Evolutionary conservation across 1,140 invertebrate species (phyloP).

Genomic region (Macrosteles quadrilineatus): DNA sequence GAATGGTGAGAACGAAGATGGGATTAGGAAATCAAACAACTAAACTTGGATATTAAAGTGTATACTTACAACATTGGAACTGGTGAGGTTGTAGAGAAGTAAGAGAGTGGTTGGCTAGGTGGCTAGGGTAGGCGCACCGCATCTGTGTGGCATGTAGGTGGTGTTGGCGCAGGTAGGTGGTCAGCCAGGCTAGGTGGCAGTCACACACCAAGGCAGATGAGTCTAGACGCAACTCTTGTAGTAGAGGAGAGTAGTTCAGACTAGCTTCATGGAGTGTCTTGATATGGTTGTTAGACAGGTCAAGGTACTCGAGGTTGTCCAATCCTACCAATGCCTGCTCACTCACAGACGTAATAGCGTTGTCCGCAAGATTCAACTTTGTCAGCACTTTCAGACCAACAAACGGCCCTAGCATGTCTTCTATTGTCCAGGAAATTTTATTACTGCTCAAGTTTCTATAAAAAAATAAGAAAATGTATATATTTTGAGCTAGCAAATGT

Average conservation of each 20-base stretch:
- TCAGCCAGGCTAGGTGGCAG: conserved; percentile 78
- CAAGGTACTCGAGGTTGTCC: conserved; percentile 64
- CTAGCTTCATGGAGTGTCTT: conserved; percentile 80
- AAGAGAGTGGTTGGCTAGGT: conserved; percentile 66
- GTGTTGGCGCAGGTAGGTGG: conserved; percentile 62
- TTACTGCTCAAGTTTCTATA: conserved; percentile 78
- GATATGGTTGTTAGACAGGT: conserved; percentile 78
- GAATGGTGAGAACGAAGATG: too few relatives aligned
- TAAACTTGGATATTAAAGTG: too few relatives aligned
- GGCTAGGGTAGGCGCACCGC: conserved; percentile 76
- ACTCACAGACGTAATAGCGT: conserved; percentile 85
- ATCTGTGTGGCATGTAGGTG: conserved; percentile 52
- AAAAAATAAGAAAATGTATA: conserved; percentile 42
- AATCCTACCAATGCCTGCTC: conserved; percentile 81
- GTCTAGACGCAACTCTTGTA: conserved; percentile 66
- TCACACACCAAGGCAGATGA: conserved; percentile 79
- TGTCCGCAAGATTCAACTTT: conserved; percentile 72
- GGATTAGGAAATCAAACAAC: too few relatives aligned
- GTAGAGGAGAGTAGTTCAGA: conserved; percentile 65
- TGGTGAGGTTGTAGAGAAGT: conserved; percentile 65
- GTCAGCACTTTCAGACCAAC: conserved; percentile 69
- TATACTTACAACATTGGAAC: conserved; percentile 69
- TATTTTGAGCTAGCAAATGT: too few relatives aligned
- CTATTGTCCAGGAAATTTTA: conserved; percentile 85
- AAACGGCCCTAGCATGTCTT: conserved; percentile 82